phyloP scores from a whole-genome alignment of 2,113 vertebrate species.

The Phalacrocorax pelagicus region DNA sequence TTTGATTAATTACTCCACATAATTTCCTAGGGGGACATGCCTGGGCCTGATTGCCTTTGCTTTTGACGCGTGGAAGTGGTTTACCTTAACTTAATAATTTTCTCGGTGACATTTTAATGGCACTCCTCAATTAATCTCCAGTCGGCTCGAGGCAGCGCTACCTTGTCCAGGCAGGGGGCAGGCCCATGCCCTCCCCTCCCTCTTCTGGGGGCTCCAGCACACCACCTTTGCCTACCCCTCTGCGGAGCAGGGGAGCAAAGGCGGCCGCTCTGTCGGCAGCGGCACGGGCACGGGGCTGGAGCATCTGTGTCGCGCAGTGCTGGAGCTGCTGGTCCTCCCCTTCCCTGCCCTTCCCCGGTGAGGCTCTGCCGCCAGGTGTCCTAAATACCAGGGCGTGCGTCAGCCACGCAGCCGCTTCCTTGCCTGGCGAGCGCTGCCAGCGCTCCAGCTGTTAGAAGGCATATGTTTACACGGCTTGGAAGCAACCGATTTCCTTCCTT shows the following conservation, averaged over 20 bases:
- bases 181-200: fast-evolving
- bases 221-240: neutral
- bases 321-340: neutral
- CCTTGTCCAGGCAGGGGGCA: neutral
- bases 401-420: neutral
- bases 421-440: neutral
- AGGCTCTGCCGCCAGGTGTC: fast-evolving
- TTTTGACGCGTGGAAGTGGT: slow-evolving; percentile 46
- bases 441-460: slow-evolving; percentile 18
- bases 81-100: slow-evolving; percentile 68
- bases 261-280: neutral
- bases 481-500: slow-evolving; percentile 1
- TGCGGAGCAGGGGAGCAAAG: neutral
- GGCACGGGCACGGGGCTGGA: neutral
- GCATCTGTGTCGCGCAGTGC: neutral
- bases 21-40: slow-evolving; percentile 75
- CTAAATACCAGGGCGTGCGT: neutral
- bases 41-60: slow-evolving; percentile 52
- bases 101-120: slow-evolving; percentile 64
- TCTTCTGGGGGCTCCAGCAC: neutral
- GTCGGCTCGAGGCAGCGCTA: neutral
- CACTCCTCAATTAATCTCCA: slow-evolving; percentile 40
- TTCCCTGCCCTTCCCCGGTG: neutral
- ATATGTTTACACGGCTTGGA: slow-evolving; percentile 12
- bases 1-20: slow-evolving; percentile 82